Evolutionary conservation across 2,113 vertebrate species (phyloP), one percentile per base, ranked within the genome.

Genomic region (Malurus cyaneus): DNA sequence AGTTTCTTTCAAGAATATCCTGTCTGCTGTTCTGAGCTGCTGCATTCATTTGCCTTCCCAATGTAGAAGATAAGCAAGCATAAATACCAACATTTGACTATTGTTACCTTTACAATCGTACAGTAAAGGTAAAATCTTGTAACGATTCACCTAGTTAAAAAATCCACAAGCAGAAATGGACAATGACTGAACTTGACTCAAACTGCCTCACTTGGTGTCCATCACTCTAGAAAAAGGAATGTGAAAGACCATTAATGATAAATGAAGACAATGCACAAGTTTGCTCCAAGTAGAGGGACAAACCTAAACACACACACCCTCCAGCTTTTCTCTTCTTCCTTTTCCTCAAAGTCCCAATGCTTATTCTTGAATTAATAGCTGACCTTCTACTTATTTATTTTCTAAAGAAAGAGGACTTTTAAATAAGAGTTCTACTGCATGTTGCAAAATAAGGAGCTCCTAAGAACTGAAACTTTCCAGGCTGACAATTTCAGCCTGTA

Each of bases 191-290:
- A 92, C 92, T 93, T 56, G 87, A 92, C 92, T 94, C 94, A 96
- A 92, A 97, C 93, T 96, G 92, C 92, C 94, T 94, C 94, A 95
- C 53, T 93, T 96, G 92, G 64, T 94, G 82, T 94, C 85, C 93
- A 96, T 71, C 93, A 94, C 73, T 95, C 93, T 96, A 95, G 92
- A 95, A 93, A 94, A 96, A 94, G 94, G 94, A 96, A 96, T 9
- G 86, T 93, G 92, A 94, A 96, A 97, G 82, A 96, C 83, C 82
- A 94, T 95, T 96, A 96, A 97, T 92, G 72, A 94, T 71, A 92
- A 94, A 96, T 74, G 64, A 93, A 95, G 69, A 92, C 89, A 91
- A 93, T 0, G 41, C 77, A 97, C 34, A 81, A 71, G 77, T 78
- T 91, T 71, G 53, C 36, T 93, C 79, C 84, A 64, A 52, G 72